phyloP scores from a whole-genome alignment of 2,113 vertebrate species.

The Aptenodytes patagonicus region DNA sequence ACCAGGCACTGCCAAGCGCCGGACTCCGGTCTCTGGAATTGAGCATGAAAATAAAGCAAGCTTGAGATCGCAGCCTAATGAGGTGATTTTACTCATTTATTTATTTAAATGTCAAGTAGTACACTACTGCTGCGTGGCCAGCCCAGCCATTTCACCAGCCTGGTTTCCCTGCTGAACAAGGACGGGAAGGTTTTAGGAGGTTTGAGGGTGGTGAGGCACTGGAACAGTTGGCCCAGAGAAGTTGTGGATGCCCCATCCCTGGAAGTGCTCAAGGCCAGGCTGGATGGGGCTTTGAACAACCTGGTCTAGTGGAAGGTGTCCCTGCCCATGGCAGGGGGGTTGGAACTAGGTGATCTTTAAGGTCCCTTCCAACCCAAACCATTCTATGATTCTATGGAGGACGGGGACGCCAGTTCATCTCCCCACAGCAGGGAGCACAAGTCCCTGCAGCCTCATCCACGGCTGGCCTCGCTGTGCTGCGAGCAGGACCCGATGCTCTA shows the following conservation, averaged over 20 bases:
- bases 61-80: accelerated
- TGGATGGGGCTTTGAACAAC: too few relatives aligned
- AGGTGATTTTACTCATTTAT: background rate
- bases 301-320: too few relatives aligned
- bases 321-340: too few relatives aligned
- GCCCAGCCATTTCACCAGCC: background rate
- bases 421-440: background rate
- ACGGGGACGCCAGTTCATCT: background rate
- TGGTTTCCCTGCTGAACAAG: background rate
- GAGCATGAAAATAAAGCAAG: background rate
- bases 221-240: too few relatives aligned
- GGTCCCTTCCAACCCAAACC: too few relatives aligned
- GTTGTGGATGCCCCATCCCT: too few relatives aligned
- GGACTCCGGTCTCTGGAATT: accelerated
- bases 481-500: accelerated
- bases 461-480: background rate
- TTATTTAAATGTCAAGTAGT: background rate
- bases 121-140: background rate
- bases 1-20: background rate
- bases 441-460: background rate
- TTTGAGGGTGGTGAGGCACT: too few relatives aligned
- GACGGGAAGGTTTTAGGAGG: background rate
- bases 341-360: too few relatives aligned
- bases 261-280: too few relatives aligned
- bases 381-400: background rate